Evolutionary conservation across 2,113 vertebrate species (phyloP).

Genomic region (Sorex araneus): DNA sequence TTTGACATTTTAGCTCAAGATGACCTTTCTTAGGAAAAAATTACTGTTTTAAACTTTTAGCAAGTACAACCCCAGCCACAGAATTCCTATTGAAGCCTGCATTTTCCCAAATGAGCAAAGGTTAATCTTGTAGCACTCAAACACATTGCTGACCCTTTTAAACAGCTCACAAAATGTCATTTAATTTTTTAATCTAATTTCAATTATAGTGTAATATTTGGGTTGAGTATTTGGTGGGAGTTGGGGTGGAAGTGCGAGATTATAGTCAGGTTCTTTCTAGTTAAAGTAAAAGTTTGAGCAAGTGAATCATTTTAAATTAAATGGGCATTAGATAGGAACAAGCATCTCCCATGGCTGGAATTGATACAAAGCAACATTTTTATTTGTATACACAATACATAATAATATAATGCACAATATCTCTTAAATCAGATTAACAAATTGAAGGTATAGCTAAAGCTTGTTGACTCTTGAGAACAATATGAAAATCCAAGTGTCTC

Average conservation of each 20-base stretch:
- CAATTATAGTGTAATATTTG: slow-evolving; percentile 90
- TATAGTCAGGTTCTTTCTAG: slow-evolving; percentile 47
- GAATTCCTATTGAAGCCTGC: slow-evolving; percentile 90
- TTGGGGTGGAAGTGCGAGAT: slow-evolving; percentile 1
- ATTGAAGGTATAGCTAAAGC: slow-evolving; percentile 72
- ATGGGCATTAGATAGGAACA: slow-evolving; percentile 56
- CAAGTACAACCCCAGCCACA: slow-evolving; percentile 91
- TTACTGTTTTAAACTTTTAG: slow-evolving; percentile 95
- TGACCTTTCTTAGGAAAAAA: slow-evolving; percentile 94
- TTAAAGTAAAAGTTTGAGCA: slow-evolving; percentile 70
- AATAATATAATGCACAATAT: slow-evolving; percentile 77
- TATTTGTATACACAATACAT: slow-evolving; percentile 25
- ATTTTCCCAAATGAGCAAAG: slow-evolving; percentile 90
- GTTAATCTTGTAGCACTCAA: slow-evolving; percentile 90
- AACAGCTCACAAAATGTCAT: slow-evolving; percentile 87
- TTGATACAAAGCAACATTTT: slow-evolving; percentile 18
- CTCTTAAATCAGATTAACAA: slow-evolving; percentile 78
- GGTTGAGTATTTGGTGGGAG: slow-evolving; percentile 78
- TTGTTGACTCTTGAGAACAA: slow-evolving; percentile 74
- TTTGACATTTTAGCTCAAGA: slow-evolving; percentile 95
- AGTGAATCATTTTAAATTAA: slow-evolving; percentile 78
- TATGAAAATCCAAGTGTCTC: slow-evolving; percentile 78
- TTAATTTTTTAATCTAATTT: slow-evolving; percentile 90
- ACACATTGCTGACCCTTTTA: slow-evolving; percentile 91
- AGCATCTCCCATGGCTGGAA: slow-evolving; percentile 58